Conservation (phyloP, 2,888 invertebrate species). For the Diabrotica balteata region DNA sequence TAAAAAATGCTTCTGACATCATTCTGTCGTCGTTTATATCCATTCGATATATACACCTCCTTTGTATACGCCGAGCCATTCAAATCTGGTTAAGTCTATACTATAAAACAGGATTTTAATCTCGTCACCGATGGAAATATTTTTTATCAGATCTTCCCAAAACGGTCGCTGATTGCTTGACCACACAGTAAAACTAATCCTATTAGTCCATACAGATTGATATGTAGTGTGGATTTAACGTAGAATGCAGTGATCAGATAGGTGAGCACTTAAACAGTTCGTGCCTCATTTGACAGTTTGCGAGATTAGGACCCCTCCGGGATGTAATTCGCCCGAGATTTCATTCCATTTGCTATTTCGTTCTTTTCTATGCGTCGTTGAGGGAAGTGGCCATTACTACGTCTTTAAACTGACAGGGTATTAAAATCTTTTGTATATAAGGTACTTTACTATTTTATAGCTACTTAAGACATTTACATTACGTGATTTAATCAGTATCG, state of each 20-base stretch:
- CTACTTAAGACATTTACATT: neutral
- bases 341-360: constrained; percentile 23
- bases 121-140: too few species aligned
- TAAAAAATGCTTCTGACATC: too few species aligned
- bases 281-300: constrained; percentile 36
- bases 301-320: constrained; percentile 32
- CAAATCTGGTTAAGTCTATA: too few species aligned
- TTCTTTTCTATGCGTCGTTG: neutral
- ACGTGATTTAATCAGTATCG: too few species aligned
- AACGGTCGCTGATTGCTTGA: constrained; percentile 16
- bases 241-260: constrained; percentile 33
- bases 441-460: neutral
- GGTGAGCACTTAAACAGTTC: constrained; percentile 34
- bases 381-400: constrained; percentile 14
- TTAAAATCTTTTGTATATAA: constrained; percentile 2
- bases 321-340: constrained; percentile 21
- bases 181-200: constrained; percentile 33
- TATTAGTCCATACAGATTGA: constrained; percentile 37
- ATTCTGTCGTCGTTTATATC: too few species aligned
- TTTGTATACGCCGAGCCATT: too few species aligned
- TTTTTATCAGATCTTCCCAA: neutral
- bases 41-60: too few species aligned
- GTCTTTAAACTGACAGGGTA: constrained; percentile 1
- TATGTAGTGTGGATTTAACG: constrained; percentile 35
- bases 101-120: too few species aligned